Evolutionary conservation across 2,888 invertebrate species (phyloP).

Genomic region (Nasonovia ribisnigri): DNA sequence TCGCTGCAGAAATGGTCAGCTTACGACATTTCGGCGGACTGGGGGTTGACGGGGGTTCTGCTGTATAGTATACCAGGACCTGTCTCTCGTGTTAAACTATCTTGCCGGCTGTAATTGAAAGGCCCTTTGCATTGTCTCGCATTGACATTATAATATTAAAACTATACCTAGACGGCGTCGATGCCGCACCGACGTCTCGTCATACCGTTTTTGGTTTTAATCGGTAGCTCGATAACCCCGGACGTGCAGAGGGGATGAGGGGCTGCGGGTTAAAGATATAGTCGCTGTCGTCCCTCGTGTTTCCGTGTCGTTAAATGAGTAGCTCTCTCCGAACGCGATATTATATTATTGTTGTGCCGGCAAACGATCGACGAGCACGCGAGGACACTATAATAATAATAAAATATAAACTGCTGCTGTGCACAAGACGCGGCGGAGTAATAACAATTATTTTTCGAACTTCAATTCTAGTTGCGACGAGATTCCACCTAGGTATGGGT

Average conservation of each 20-base stretch:
- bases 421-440: not conserved
- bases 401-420: not conserved
- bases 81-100: not conserved
- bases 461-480: not conserved
- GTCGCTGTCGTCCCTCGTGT: not conserved
- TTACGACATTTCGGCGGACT: not conserved
- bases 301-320: conserved; percentile 23
- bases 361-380: conserved; percentile 35
- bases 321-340: not conserved
- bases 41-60: not conserved
- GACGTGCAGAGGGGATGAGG: not conserved
- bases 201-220: not conserved
- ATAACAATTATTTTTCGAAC: not conserved
- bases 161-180: not conserved
- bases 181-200: not conserved
- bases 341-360: conserved; percentile 9
- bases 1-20: not conserved
- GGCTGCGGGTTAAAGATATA: not conserved
- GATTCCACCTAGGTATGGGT: not conserved
- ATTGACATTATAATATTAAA: not conserved
- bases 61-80: not conserved
- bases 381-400: not conserved
- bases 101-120: not conserved
- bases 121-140: not conserved
- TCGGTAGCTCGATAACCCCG: not conserved